A percentile compares a stretch with the other conserved stretches of the same genome.
These are phyloP conservation scores for Scaptomyza graminum DNA, from an alignment of 1,140 invertebrate species.

Conservation along the genomic window DNA sequence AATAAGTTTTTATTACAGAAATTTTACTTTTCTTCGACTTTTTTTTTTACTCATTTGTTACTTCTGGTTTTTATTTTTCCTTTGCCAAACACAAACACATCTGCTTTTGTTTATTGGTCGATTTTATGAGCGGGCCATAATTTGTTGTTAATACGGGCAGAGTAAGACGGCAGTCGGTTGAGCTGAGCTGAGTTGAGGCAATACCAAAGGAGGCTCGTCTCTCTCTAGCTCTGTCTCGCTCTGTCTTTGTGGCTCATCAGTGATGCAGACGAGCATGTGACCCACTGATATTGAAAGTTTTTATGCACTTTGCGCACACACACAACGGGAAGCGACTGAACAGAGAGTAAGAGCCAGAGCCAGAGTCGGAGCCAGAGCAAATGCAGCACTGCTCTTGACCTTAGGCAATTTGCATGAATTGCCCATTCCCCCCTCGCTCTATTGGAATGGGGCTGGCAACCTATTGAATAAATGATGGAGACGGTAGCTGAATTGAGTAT, in stretches of 20 bases:
- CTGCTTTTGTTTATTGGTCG: constrained; percentile 74
- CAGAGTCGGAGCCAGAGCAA: neutral
- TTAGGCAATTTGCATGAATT: constrained; percentile 72
- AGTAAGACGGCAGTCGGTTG: constrained; percentile 43
- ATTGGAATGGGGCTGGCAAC: neutral
- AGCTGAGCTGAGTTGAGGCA: neutral
- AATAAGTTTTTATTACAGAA: constrained; percentile 77
- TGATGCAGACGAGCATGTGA: constrained; percentile 82
- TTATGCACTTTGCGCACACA: constrained; percentile 68
- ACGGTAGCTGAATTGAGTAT: neutral
- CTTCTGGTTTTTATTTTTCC: constrained; percentile 14
- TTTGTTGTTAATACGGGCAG: constrained; percentile 78
- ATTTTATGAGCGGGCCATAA: constrained; percentile 79
- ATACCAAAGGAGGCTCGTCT: constrained; percentile 45
- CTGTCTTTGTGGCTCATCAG: constrained; percentile 62
- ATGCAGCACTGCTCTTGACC: constrained; percentile 72
- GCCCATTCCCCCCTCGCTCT: neutral
- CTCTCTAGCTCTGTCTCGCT: constrained; percentile 21
- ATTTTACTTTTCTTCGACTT: constrained; percentile 50
- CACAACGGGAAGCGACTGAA: constrained; percentile 6
- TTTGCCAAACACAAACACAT: constrained; percentile 25
- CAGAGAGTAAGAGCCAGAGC: too few species aligned
- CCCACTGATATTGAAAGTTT: constrained; percentile 80
- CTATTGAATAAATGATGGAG: constrained; percentile 1
- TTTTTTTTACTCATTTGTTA: constrained; percentile 65